These are phyloP conservation scores for Trachelus troglodyta DNA, from an alignment of 2,888 invertebrate genomes.

Conservation along the genomic window DNA sequence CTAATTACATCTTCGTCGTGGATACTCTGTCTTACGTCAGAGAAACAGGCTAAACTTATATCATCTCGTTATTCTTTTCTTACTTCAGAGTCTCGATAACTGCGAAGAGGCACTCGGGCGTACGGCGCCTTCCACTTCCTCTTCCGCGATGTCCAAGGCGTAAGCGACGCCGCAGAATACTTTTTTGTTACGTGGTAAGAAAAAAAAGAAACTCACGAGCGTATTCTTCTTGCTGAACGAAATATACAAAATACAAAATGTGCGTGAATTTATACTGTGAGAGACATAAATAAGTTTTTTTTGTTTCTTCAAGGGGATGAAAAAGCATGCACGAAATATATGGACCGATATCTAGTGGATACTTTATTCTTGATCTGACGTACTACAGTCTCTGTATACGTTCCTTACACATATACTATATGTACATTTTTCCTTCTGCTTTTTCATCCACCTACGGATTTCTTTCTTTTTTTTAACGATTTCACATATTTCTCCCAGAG, in stretches of 20 bases:
- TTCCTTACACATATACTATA: neutral
- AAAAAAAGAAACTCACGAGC: neutral
- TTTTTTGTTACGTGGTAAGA: neutral
- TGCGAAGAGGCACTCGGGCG: neutral
- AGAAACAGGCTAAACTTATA: neutral
- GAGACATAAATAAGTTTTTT: neutral
- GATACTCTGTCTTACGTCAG: neutral
- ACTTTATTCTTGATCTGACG: neutral
- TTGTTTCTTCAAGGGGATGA: too few species aligned
- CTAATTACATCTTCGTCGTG: neutral
- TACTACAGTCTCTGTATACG: neutral
- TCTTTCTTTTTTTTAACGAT: neutral
- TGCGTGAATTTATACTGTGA: neutral
- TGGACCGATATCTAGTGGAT: neutral
- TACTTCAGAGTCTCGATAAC: neutral
- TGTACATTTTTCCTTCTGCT: neutral
- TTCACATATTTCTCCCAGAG: neutral
- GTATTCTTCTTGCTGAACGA: neutral
- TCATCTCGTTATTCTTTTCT: neutral
- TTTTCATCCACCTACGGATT: neutral
- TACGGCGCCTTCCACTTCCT: neutral
- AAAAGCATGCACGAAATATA: neutral
- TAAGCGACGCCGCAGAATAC: neutral
- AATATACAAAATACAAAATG: neutral
- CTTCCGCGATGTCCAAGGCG: neutral